A percentile compares a stretch with the other conserved stretches of the same genome.
Conservation (phyloP, 2,888 invertebrate genomes). For the Pseudococcus jackbeardsleyi region DNA sequence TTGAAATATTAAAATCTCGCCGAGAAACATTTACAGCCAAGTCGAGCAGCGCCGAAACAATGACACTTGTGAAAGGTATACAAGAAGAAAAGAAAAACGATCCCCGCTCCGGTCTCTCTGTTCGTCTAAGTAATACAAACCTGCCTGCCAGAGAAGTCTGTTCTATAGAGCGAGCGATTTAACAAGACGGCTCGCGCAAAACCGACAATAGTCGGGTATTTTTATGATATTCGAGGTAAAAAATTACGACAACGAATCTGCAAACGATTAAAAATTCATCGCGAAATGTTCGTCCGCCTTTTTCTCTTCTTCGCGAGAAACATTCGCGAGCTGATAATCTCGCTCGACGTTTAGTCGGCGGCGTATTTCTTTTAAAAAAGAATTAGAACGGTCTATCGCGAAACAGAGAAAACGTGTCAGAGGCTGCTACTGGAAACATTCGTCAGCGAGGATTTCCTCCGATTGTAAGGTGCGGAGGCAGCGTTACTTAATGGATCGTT, state of each 20-base stretch:
- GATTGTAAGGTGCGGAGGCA: background rate
- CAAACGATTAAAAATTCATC: slow-evolving; percentile 32
- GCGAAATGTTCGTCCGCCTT: background rate
- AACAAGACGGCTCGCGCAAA: background rate
- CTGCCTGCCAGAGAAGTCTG: background rate
- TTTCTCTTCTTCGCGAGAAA: background rate
- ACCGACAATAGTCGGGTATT: background rate
- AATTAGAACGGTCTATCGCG: background rate
- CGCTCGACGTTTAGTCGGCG: background rate
- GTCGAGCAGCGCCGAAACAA: background rate
- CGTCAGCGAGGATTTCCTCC: background rate
- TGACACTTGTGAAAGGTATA: background rate
- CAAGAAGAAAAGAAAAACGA: slow-evolving; percentile 3
- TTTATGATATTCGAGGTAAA: background rate
- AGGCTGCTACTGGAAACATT: background rate
- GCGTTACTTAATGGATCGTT: background rate
- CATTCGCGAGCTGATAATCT: background rate
- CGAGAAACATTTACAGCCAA: slow-evolving; percentile 3
- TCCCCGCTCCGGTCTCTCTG: background rate
- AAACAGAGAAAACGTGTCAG: background rate
- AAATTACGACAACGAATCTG: background rate
- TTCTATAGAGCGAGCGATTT: background rate
- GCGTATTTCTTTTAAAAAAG: background rate
- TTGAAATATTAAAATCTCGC: slow-evolving; percentile 4
- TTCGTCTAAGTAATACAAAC: background rate